These are phyloP conservation scores for Sebastes trivittatus DNA, from an alignment of 2,797 vertebrate genomes.

Conservation along the genomic window DNA sequence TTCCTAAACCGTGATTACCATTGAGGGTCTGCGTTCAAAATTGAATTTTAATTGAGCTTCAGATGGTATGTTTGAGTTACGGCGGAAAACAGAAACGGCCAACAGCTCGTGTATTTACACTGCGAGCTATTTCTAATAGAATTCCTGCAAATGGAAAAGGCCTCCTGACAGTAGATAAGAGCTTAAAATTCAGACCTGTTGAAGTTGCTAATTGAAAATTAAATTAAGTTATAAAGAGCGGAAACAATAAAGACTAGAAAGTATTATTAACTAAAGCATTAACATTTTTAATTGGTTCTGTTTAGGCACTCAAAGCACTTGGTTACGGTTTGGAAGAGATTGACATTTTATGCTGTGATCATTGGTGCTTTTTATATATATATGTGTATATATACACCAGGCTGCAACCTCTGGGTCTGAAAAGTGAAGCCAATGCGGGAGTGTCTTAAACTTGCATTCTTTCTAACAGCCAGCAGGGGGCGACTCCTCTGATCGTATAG, in stretches of 20 bases:
- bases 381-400: no score
- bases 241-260: neutral
- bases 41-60: slow-evolving; percentile 67
- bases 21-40: slow-evolving; percentile 56
- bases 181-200: neutral
- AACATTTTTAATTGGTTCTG: neutral
- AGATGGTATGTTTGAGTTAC: slow-evolving; percentile 40
- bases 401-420: no score
- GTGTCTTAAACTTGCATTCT: no score
- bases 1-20: slow-evolving; percentile 66
- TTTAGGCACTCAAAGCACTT: neutral
- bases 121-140: slow-evolving; percentile 12
- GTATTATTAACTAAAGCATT: neutral
- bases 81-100: slow-evolving; percentile 26
- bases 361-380: no score
- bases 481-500: no score
- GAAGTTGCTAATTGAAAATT: neutral
- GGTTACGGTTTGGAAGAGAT: neutral
- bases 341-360: no score
- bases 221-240: slow-evolving; percentile 26
- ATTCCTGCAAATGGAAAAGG: slow-evolving; percentile 22
- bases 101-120: slow-evolving; percentile 11
- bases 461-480: no score
- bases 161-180: slow-evolving; percentile 16
- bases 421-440: no score